A percentile compares a stretch with the other conserved stretches of the same genome.
phyloP scores from a whole-genome alignment of 2,797 vertebrate species.

The Streptopelia turtur region DNA sequence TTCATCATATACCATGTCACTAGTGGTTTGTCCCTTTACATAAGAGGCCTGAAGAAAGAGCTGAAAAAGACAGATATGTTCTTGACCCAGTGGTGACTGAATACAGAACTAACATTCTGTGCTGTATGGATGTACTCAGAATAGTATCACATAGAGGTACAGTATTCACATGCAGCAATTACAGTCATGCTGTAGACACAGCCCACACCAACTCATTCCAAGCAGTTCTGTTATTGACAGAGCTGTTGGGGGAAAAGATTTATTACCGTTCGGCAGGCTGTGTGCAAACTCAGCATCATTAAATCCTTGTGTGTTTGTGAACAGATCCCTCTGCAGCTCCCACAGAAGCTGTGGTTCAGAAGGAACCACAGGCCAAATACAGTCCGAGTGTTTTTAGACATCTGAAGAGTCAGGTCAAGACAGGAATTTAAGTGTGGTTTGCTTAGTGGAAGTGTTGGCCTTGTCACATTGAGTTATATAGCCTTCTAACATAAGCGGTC shows the following conservation, averaged over 20 bases:
- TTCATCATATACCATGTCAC: neutral
- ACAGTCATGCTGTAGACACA: neutral
- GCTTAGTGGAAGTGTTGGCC: neutral
- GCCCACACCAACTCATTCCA: neutral
- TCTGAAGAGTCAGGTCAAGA: neutral
- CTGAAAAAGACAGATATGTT: neutral
- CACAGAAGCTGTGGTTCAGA: neutral
- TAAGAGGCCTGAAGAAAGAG: neutral
- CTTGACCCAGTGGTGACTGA: neutral
- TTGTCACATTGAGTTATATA: neutral
- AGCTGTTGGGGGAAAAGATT: neutral
- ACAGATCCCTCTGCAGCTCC: neutral
- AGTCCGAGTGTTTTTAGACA: neutral
- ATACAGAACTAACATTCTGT: neutral
- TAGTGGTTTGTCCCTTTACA: neutral
- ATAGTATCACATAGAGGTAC: neutral
- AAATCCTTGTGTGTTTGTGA: neutral
- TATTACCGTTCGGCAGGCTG: neutral
- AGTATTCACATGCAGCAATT: neutral
- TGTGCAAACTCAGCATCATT: neutral
- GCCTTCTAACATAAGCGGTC: neutral
- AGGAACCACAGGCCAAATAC: neutral
- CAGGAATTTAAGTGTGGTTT: slow-evolving; percentile 6
- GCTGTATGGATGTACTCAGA: neutral
- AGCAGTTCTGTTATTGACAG: neutral